Percentiles rank a stretch among this genome's conserved stretches.
Evolutionary conservation across 2,113 vertebrate species (phyloP).

Genomic region (Hoplias malabaricus): DNA sequence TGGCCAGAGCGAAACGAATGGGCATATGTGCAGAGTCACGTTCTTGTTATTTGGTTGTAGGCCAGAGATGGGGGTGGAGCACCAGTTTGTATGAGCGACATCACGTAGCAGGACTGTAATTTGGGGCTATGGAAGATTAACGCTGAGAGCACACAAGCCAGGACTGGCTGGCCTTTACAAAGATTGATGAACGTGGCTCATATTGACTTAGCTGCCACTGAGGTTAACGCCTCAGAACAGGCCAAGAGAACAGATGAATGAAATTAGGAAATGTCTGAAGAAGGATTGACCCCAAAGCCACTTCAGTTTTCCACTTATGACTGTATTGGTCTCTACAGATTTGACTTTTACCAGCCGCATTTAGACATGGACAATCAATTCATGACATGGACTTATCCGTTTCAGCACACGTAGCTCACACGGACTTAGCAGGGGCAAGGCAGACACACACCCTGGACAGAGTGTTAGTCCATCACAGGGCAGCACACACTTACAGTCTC

Average conservation of each 20-base stretch:
- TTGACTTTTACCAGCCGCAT: too few relatives aligned
- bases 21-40: background rate
- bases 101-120: conserved; percentile 47
- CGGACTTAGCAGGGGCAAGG: too few relatives aligned
- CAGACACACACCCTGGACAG: too few relatives aligned
- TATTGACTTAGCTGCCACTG: conserved; percentile 55
- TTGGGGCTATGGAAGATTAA: conserved; percentile 48
- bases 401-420: too few relatives aligned
- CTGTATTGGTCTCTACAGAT: background rate
- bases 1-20: background rate
- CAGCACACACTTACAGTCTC: background rate
- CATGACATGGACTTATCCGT: too few relatives aligned
- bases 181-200: conserved; percentile 50
- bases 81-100: conserved; percentile 6
- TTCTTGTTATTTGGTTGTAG: conserved; percentile 19
- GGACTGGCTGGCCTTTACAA: conserved; percentile 56
- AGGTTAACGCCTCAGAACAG: conserved; percentile 34
- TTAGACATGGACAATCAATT: background rate
- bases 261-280: conserved; percentile 45
- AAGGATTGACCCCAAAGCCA: conserved; percentile 9
- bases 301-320: background rate
- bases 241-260: conserved; percentile 30
- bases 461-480: too few relatives aligned
- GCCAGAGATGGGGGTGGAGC: background rate
- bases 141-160: conserved; percentile 19